Percentiles rank a stretch among this genome's conserved stretches.
Conservation (phyloP, 1,140 invertebrate genomes). For the Gonioctena quinquepunctata region DNA sequence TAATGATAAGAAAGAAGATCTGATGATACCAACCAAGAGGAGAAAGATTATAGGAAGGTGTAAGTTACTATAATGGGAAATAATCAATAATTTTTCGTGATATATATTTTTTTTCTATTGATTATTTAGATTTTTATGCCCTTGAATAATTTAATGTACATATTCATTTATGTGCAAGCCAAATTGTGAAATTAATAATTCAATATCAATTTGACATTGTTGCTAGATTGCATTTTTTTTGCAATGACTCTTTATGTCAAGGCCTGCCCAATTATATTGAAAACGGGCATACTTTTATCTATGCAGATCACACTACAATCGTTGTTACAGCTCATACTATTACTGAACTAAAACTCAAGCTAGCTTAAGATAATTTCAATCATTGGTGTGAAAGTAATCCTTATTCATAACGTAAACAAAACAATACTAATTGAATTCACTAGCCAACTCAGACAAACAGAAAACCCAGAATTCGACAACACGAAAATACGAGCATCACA, state of each 20-base stretch:
- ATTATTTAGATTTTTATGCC: too few relatives aligned
- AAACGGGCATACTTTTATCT: not conserved
- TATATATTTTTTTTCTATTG: not conserved
- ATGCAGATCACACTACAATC: not conserved
- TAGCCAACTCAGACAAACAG: too few relatives aligned
- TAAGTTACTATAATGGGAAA: slow-evolving; percentile 19
- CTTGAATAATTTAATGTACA: too few relatives aligned
- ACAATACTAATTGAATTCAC: not conserved
- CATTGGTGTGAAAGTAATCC: slow-evolving; percentile 5
- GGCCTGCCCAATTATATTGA: slow-evolving; percentile 2
- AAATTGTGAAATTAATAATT: too few relatives aligned
- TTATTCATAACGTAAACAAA: not conserved
- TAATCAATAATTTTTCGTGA: too few relatives aligned
- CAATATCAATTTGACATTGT: too few relatives aligned
- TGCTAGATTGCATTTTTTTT: too few relatives aligned
- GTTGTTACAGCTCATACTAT: slow-evolving; percentile 3
- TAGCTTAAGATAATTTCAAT: not conserved
- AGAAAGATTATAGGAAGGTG: slow-evolving; percentile 23
- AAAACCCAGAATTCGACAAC: too few relatives aligned
- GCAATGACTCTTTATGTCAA: slow-evolving; percentile 5
- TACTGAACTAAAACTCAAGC: not conserved
- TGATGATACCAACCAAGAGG: slow-evolving; percentile 24
- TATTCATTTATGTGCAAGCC: too few relatives aligned
- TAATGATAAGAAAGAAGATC: slow-evolving; percentile 37
- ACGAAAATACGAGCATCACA: too few relatives aligned